Conservation (phyloP, 2,888 invertebrate species). For the Tanypteryx hageni region DNA sequence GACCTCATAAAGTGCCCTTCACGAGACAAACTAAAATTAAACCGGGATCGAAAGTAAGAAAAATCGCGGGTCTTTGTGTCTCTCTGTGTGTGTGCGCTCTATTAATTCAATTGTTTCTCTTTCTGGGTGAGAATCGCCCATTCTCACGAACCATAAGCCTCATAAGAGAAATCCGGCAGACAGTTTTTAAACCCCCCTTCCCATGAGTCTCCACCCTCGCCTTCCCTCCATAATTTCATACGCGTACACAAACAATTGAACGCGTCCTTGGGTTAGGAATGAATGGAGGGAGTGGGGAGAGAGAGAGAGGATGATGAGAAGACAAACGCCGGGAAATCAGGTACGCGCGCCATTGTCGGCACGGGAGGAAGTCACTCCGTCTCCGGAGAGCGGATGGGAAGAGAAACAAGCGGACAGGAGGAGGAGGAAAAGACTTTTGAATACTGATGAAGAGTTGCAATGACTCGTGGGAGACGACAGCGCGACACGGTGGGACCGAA, state of each 20-base stretch:
- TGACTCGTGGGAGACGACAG: not conserved
- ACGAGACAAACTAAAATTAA: not conserved
- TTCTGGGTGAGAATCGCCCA: not conserved
- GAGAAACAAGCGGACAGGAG: no score
- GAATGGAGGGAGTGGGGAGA: no score
- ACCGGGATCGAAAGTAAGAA: not conserved
- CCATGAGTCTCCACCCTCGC: not conserved
- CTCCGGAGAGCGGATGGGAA: not conserved
- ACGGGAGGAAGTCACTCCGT: not conserved
- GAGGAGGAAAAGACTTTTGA: not conserved
- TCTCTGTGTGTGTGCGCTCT: not conserved
- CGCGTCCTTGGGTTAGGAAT: not conserved
- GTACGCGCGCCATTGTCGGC: not conserved
- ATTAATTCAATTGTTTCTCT: not conserved
- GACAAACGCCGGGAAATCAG: conserved; percentile 14
- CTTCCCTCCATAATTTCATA: not conserved
- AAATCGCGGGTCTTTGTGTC: not conserved
- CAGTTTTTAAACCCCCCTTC: not conserved
- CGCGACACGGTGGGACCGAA: not conserved
- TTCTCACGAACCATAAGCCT: not conserved
- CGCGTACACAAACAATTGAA: not conserved
- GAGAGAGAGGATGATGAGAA: not conserved
- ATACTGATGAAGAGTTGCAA: conserved; percentile 23
- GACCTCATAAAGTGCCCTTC: not conserved
- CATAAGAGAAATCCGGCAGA: not conserved